Conservation (phyloP, 2,797 vertebrate genomes). For the Luscinia megarhynchos region DNA sequence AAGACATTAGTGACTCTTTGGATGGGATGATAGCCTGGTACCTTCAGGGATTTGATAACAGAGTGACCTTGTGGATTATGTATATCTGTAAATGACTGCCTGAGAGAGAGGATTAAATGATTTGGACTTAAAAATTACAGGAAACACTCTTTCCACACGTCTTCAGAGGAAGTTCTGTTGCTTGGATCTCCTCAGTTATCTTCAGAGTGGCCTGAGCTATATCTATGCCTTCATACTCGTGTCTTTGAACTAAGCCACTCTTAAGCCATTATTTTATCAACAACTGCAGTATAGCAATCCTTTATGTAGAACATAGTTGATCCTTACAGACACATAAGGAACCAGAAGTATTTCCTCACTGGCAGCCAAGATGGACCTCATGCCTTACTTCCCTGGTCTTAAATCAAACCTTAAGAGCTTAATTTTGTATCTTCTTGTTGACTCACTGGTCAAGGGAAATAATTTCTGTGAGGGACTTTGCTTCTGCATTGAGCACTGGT, state of each 20-base stretch:
- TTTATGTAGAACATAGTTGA: not conserved
- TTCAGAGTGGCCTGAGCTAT: not conserved
- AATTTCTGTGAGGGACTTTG: not conserved
- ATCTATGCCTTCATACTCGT: not conserved
- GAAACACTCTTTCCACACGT: not conserved
- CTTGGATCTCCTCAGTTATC: not conserved
- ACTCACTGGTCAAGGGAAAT: not conserved
- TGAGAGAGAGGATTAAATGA: not conserved
- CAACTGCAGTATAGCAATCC: not conserved
- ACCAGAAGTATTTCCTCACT: not conserved
- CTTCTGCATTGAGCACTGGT: not conserved
- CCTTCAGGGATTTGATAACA: slow-evolving; percentile 6
- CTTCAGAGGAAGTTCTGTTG: not conserved
- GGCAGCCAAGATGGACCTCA: not conserved
- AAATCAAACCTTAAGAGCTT: not conserved
- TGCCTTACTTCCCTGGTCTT: not conserved
- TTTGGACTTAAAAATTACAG: not conserved
- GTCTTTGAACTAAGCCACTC: not conserved
- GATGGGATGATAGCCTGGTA: not conserved
- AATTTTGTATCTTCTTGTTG: not conserved
- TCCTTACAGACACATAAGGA: not conserved
- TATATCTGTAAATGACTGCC: not conserved
- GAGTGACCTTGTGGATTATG: not conserved
- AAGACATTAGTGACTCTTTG: not conserved
- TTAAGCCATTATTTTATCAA: not conserved